Conservation (phyloP, 2,113 vertebrate species). For the Calyptomena viridis region DNA sequence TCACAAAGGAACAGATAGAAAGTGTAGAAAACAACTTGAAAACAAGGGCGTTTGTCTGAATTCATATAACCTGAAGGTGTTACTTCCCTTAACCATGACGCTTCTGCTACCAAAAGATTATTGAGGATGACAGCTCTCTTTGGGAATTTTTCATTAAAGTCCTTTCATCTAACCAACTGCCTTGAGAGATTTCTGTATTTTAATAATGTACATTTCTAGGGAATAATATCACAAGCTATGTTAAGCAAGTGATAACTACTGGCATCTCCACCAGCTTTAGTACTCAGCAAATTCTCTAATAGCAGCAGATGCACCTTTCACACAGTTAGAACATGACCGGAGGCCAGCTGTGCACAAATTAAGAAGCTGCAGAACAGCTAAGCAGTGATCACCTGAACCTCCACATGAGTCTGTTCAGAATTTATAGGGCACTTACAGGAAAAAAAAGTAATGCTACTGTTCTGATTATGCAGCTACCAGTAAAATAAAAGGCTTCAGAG, state of each 20-base stretch:
- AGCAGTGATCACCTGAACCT: background rate
- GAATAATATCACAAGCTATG: background rate
- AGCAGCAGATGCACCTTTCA: background rate
- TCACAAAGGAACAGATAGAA: background rate
- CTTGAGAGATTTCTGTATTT: background rate
- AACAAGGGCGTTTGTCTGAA: background rate
- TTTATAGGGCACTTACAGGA: background rate
- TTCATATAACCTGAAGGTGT: background rate
- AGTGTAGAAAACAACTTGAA: background rate
- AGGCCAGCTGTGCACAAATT: background rate
- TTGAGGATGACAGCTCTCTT: background rate
- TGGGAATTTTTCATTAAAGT: background rate
- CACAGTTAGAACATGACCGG: background rate
- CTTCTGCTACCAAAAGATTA: background rate
- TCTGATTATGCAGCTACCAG: background rate
- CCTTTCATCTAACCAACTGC: background rate
- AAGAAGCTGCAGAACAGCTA: background rate
- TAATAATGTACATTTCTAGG: background rate
- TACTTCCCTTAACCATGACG: background rate
- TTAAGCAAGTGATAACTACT: background rate
- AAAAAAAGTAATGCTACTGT: background rate
- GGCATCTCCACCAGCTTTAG: background rate
- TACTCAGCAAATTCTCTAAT: background rate
- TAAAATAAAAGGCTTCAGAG: background rate
- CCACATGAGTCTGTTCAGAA: background rate